Evolutionary conservation across 2,888 invertebrate species (phyloP), one percentile per base, ranked within the genome.

Genomic region (Stenchaetothrips biformis): DNA sequence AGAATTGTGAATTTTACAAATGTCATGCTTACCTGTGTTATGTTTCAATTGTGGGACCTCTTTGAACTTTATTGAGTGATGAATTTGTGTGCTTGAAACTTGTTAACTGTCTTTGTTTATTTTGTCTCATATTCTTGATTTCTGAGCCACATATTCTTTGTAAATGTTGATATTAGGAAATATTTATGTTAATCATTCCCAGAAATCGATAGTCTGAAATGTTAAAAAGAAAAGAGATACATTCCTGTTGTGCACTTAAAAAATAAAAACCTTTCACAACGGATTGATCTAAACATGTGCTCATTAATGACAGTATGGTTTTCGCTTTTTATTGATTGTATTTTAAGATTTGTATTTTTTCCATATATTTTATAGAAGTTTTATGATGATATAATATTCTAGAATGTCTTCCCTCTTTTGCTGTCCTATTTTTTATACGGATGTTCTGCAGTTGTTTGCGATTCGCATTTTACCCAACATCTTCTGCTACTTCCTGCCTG

Each of bases 361-460:
- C 67, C 21, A 67, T 67, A 67, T 67, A 67, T 67, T 67, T 67
- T 67, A 67, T 67, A 67, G 21, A 67, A 21, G 67, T 67, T 67
- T 67, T 67, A 67, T 67, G 18, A 67, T 67, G 18, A 18, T 7
- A 67, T 21, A 67, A 21, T 67, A 67, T 67, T 67, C 9, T 67
- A n/a, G 53, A 18, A 21, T 67, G 67, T 67, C 67, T 67, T 67
- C 67, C 67, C 37, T 37, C 37, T 37, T 67, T 9, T 67, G 67
- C 67, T 67, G 67, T 67, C 67, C 21, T 67, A 67, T 67, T 7
- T 67, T 67, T 21, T 13, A 37, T 37, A 53, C 53, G 67, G 21
- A 67, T 21, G 67, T 67, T 67, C 67, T n/a, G 18, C 67, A 21
- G 21, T 53, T 53, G 18, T 18, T 18, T 18, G 13, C 53, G 8